These are phyloP conservation scores for Phyllostomus hastatus DNA, from an alignment of 2,113 vertebrate genomes.

Conservation along the genomic window DNA sequence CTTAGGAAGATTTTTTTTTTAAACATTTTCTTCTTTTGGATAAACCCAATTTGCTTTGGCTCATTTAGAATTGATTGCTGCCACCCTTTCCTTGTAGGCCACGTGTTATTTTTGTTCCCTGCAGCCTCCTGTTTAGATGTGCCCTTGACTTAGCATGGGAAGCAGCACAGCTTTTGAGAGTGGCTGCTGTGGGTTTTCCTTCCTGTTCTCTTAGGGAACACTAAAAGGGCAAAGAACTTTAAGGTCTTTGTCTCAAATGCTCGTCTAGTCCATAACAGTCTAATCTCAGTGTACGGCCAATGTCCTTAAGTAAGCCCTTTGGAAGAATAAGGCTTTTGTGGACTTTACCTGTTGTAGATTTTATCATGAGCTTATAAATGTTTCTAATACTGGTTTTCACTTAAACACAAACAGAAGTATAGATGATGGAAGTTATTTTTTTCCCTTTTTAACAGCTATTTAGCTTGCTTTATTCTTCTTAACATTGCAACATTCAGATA, in stretches of 20 bases:
- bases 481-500: background rate
- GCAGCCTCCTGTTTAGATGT: background rate
- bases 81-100: background rate
- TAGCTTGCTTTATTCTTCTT: slow-evolving; percentile 28
- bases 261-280: background rate
- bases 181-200: background rate
- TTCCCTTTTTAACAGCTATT: background rate
- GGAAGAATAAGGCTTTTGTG: slow-evolving; percentile 22
- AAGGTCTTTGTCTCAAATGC: slow-evolving; percentile 23
- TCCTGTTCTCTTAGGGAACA: background rate
- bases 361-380: slow-evolving; percentile 18
- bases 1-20: background rate
- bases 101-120: background rate
- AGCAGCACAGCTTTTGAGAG: background rate
- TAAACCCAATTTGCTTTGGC: background rate
- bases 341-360: slow-evolving; percentile 28
- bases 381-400: background rate
- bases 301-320: background rate
- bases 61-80: background rate
- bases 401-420: background rate
- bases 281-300: background rate
- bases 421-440: background rate
- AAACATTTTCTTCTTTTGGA: background rate
- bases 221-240: slow-evolving; percentile 33
- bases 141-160: background rate